A percentile compares a stretch with the other conserved stretches of the same genome.
Evolutionary conservation across 2,888 invertebrate species (phyloP).

Genomic region (Deilephila elpenor): DNA sequence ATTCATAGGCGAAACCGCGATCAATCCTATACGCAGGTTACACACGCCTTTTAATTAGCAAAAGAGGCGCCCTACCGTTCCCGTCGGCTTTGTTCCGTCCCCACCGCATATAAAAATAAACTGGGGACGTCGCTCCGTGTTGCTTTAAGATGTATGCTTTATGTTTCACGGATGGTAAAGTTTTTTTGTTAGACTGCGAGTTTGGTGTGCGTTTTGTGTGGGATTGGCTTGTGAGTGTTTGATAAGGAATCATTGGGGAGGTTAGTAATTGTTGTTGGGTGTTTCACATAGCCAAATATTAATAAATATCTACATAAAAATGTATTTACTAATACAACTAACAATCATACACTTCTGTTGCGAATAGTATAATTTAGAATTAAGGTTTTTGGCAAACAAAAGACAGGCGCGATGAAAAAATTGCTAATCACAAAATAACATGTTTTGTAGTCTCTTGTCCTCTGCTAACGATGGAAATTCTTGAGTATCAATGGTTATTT

Average conservation of each 20-base stretch:
- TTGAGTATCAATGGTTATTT: too few relatives aligned
- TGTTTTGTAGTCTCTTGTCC: too few relatives aligned
- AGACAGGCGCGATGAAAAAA: too few relatives aligned
- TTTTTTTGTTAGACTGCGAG: constrained; percentile 5
- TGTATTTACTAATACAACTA: too few relatives aligned
- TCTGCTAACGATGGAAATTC: too few relatives aligned
- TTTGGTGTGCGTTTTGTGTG: not conserved
- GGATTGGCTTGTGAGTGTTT: not conserved
- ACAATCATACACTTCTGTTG: too few relatives aligned
- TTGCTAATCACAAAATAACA: too few relatives aligned
- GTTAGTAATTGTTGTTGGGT: too few relatives aligned
- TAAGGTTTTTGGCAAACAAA: too few relatives aligned
- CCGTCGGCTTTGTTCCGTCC: constrained; percentile 47
- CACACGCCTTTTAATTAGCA: constrained; percentile 67
- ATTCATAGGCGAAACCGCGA: not conserved
- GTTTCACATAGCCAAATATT: too few relatives aligned
- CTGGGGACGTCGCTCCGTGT: not conserved
- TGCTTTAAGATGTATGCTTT: constrained; percentile 39
- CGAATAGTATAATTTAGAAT: too few relatives aligned
- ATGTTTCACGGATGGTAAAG: constrained; percentile 17
- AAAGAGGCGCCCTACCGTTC: constrained; percentile 54
- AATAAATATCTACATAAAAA: too few relatives aligned
- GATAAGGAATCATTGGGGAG: not conserved
- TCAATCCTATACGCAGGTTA: constrained; percentile 37
- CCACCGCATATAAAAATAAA: constrained; percentile 41